Conservation (phyloP, 2,888 invertebrate species). For the Drosophila cognata region DNA sequence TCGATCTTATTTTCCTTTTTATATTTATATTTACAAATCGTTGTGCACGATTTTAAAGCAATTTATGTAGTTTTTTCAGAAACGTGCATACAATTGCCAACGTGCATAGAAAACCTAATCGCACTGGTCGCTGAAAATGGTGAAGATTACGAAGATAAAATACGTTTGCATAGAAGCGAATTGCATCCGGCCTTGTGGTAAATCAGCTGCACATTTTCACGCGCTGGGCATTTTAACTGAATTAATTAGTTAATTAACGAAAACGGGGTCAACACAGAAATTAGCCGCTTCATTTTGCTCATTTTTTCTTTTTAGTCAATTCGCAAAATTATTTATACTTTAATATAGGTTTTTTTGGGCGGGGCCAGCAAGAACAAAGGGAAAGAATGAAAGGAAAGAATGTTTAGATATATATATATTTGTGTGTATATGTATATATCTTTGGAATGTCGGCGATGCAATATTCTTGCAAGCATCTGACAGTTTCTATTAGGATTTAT, state of each 20-base stretch:
- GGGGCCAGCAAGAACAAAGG: background rate
- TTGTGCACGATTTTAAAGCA: constrained; percentile 83
- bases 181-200: constrained; percentile 85
- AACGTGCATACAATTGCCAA: constrained; percentile 84
- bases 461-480: background rate
- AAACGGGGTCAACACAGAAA: background rate
- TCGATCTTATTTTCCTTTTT: constrained; percentile 47
- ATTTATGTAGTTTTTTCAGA: constrained; percentile 86
- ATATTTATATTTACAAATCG: constrained; percentile 63
- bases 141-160: constrained; percentile 89
- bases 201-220: constrained; percentile 69
- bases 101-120: constrained; percentile 86
- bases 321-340: background rate
- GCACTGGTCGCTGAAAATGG: constrained; percentile 88
- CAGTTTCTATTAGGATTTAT: background rate
- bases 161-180: constrained; percentile 85
- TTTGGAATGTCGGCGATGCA: constrained; percentile 1
- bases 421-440: background rate
- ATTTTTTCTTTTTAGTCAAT: background rate
- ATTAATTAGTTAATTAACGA: background rate
- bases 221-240: constrained; percentile 36
- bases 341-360: background rate
- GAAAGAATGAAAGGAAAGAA: background rate
- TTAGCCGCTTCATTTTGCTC: background rate
- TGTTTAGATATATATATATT: background rate